These are phyloP conservation scores for Nudaria mundana DNA, from an alignment of 2,888 invertebrate genomes.

Conservation along the genomic window DNA sequence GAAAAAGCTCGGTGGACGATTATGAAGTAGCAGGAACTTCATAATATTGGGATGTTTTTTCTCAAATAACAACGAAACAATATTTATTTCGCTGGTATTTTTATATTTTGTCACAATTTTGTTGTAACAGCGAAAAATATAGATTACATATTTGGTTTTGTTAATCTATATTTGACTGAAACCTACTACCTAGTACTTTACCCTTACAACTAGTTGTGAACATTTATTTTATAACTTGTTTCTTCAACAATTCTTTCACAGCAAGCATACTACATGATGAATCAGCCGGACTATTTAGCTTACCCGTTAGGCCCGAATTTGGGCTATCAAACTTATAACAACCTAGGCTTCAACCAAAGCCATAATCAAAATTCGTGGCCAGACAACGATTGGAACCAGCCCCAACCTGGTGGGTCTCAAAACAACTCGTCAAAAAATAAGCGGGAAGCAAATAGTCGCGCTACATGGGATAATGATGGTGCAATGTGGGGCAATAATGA, in stretches of 20 bases:
- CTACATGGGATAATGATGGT: conserved; percentile 1
- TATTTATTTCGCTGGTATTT: too few relatives aligned
- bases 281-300: conserved; percentile 6
- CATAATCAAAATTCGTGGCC: conserved; percentile 1
- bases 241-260: conserved; percentile 25
- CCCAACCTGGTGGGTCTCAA: neutral
- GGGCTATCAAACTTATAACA: conserved; percentile 3
- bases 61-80: too few relatives aligned
- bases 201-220: too few relatives aligned
- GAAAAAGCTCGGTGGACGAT: too few relatives aligned
- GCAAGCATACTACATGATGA: conserved; percentile 15
- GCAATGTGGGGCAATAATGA: neutral
- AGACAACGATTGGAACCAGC: conserved; percentile 3
- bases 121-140: too few relatives aligned
- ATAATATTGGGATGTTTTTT: too few relatives aligned
- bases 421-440: neutral
- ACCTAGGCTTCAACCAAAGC: conserved; percentile 1
- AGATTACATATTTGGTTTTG: too few relatives aligned
- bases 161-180: too few relatives aligned
- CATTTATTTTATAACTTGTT: conserved; percentile 15
- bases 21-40: too few relatives aligned
- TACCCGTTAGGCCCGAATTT: neutral
- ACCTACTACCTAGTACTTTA: too few relatives aligned
- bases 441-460: neutral
- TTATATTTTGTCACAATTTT: too few relatives aligned